Base-by-base conservation (phyloP, 2,888 invertebrate species). In the Molorchus minor region DNA sequence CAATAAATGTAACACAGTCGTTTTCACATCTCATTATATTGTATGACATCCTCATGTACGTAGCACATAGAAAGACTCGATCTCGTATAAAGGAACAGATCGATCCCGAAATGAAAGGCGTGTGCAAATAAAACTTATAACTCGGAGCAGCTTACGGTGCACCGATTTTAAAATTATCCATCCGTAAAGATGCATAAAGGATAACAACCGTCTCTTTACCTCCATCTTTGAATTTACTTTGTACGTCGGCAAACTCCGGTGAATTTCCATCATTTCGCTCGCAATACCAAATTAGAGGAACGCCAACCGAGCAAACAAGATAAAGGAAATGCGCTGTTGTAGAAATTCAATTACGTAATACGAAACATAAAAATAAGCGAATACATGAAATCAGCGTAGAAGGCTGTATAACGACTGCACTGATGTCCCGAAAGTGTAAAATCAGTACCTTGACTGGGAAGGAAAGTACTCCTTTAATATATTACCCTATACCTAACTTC, bases 121-220 rank as follows among this genome's bases (percentile, higher is more conserved):
- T 10, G 33, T n/a, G 3, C 33, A 33, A 33, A 33, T 21, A 41
- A 21, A 43, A 21, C 15, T 43, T 13, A 20, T 12, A 15, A 7
- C 21, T 25, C 15, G 4, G 13, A 25, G 12, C 20, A n/a, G 25
- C 21, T 43, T 43, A 12, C 43, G 13, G 13, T 43, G 43, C 43
- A 43, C 7, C 43, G 43, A 43, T 13, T 33, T 33, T 21, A 25
- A 25, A 43, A 13, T 43, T 21, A 43, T 43, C 43, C 20, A 7
- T 1, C 15, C 13, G 10, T 1, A 21, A 20, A 43, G 25, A 25
- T 15, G 43, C 43, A 43, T 13, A 43, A 43, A 43, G 25, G 41
- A 12, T 33, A 10, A 10, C 33, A n/a, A 33, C 4, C 43, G 15
- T 21, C 20, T 43, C 20, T 43, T 43, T 43, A 43, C 20, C 12